Conservation (phyloP, 2,888 invertebrate genomes). For the Xanthorhoe spadicearia region DNA sequence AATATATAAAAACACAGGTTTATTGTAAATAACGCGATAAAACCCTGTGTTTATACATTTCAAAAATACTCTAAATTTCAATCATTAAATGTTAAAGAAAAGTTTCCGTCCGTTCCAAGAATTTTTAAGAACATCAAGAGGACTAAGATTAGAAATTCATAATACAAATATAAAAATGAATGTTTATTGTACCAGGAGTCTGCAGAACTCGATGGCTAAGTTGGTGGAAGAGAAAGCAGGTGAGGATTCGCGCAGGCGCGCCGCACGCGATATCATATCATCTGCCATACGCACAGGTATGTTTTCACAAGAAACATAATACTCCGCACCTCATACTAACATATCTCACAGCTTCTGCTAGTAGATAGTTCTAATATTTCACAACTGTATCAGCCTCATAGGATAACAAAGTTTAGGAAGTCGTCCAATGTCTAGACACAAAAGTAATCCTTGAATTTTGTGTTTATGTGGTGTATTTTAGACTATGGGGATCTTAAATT, state of each 20-base stretch:
- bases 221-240: conserved; percentile 82
- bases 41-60: no score
- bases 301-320: conserved; percentile 20
- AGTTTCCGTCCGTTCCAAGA: neutral
- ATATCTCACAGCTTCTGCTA: neutral
- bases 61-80: no score
- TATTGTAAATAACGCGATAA: no score
- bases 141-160: neutral
- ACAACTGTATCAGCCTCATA: neutral
- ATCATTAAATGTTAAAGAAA: neutral
- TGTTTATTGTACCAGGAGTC: conserved; percentile 69
- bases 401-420: no score
- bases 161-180: neutral
- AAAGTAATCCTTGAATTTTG: no score
- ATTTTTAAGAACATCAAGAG: neutral
- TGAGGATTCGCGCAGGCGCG: conserved; percentile 83
- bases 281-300: conserved; percentile 86
- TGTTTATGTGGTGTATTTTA: no score
- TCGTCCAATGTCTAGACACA: neutral
- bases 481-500: no score
- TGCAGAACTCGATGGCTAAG: conserved; percentile 87
- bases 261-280: conserved; percentile 89
- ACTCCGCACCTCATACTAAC: neutral
- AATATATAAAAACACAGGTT: no score
- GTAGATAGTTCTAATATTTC: neutral